Base-by-base conservation (phyloP, 1,140 invertebrate species). In the Leucophenga varia region DNA sequence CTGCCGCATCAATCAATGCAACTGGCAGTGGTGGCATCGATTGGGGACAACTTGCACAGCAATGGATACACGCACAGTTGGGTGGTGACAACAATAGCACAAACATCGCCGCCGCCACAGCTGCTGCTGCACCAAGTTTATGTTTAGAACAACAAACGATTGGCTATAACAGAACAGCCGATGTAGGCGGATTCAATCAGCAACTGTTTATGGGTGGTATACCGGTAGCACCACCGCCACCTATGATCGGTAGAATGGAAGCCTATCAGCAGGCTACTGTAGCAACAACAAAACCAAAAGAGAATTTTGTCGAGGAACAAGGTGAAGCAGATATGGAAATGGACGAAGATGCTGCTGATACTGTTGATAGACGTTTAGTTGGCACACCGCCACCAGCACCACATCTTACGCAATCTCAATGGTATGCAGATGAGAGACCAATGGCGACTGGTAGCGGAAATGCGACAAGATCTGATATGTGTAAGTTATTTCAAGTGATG, bases 31-130 rank as follows among this genome's bases (percentile, higher is more conserved):
- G 81, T 52, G 75, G 79, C 84, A 94, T 97, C 43, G 94, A 97
- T 76, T 97, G 95, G 94, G 94, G 93, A 21, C 86, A 89, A 43
- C 76, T 97, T 54, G 94, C 95, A 13, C 94, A 97, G 65, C 93
- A 97, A 83, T 97, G 95, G 95, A 97, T 97, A 52, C 89, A 90
- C 69, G 95, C n/a, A n/a, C n/a, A n/a, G n/a, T n/a, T n/a, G n/a
- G n/a, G n/a, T n/a, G 78, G 79, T 30, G 69, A 76, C 5, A 32
- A 68, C 71, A 19, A 74, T 77, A 19, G 69, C 18, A 71, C 80
- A 34, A 77, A 79, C 48, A 80, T 80, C n/a, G 13, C 75, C 79
- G 14, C 74, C 76, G 50, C 81, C 79, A 47, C 68, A n/a, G n/a
- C n/a, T n/a, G n/a, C n/a, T n/a, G n/a, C n/a, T n/a, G n/a, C n/a